A percentile compares a stretch with the other conserved stretches of the same genome.
Conservation (phyloP, 2,888 invertebrate genomes). For the Automeris io region DNA sequence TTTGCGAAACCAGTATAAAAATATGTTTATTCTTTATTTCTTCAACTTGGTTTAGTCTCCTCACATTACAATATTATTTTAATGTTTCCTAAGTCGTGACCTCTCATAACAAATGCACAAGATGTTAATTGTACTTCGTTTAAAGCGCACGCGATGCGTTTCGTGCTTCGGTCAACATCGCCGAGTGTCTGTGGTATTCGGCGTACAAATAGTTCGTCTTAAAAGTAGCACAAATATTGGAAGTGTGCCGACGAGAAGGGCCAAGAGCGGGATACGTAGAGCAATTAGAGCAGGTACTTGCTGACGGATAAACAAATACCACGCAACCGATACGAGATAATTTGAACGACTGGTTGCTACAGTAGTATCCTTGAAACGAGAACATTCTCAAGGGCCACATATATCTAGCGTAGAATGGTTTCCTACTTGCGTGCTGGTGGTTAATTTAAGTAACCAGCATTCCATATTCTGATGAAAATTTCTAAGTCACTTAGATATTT, state of each 20-base stretch:
- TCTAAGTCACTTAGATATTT: too few species aligned
- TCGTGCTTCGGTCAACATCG: constrained; percentile 15
- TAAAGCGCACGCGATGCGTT: constrained; percentile 36
- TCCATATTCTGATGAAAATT: too few species aligned
- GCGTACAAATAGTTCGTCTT: constrained; percentile 1
- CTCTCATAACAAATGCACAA: constrained; percentile 30
- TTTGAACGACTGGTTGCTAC: too few species aligned
- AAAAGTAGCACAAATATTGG: constrained; percentile 2
- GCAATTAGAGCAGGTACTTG: constrained; percentile 1
- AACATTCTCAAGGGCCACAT: too few species aligned
- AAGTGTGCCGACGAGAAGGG: constrained; percentile 4
- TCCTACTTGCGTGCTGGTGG: too few species aligned
- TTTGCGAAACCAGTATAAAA: too few species aligned
- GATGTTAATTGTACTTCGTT: constrained; percentile 29
- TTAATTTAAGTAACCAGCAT: too few species aligned
- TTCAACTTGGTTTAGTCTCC: too few species aligned
- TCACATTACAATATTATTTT: too few species aligned
- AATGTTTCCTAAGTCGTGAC: constrained; percentile 27
- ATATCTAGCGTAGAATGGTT: too few species aligned
- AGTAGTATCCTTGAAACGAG: too few species aligned
- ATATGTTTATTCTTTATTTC: too few species aligned
- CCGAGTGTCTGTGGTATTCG: background rate
- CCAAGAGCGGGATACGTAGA: constrained; percentile 1
- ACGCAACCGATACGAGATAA: background rate
- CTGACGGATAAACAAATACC: background rate